Evolutionary conservation across 2,113 vertebrate genomes (phyloP), one percentile per base, ranked within the genome.

Genomic region (Carassius carassius): DNA sequence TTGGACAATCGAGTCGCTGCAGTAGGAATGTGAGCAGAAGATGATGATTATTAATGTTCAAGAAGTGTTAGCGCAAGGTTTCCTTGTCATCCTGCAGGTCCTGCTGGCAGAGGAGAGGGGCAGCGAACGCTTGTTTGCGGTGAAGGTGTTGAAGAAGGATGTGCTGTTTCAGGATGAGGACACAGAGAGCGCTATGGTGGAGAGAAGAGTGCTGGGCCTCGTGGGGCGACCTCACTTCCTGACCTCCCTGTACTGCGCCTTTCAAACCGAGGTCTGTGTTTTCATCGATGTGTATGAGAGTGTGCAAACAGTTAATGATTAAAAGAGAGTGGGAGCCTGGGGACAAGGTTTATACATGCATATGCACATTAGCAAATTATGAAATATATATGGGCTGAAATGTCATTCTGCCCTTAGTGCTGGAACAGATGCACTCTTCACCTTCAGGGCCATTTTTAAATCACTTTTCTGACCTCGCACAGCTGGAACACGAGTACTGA

Each of bases 131-230:
- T 93, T 97, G 83, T 98, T 94, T 3, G 97, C 96, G 0, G 95
- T 97, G 83, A 97, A 98, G 91, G 96, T 97, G 88, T 90, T 97
- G 90, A 98, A 98, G 91, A 98, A 98, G 87, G 97, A 98, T 0
- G 96, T 98, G 54, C 95, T 98, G 25, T 96, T 97, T 87, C 97
- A 97, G 92, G 97, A 98, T 0, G 97, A 98, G 23, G 97, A 98
- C 74, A 97, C 96, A 0, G 97, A 97, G 92, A 97, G 97, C 32
- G 97, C 97, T n/a, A 92, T 98, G 90, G 97, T 98, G 90, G 97
- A 97, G 91, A 94, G 96, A 86, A 94, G 96, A 17, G 96, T 98
- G 25, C 92, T 98, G 86, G 96, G 95, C 0, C 92, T 98, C n/a
- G 58, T 89, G 14, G 93, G 94, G 0, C 93, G 96, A 29, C 97